phyloP scores from a whole-genome alignment of 2,113 vertebrate species.

The Tamias sibiricus region DNA sequence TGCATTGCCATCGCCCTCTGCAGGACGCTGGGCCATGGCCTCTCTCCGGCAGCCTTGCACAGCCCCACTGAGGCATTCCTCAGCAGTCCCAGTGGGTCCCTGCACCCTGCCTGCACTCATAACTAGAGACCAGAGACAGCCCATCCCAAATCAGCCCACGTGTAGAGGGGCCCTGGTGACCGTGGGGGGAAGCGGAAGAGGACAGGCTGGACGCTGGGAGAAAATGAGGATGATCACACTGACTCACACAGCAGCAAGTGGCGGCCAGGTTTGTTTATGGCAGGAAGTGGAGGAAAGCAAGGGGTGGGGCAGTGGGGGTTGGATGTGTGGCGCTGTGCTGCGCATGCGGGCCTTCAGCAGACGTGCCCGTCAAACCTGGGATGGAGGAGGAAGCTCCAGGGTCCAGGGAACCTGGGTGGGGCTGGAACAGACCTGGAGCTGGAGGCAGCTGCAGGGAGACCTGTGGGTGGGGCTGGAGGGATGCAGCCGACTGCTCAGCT shows the following conservation, averaged over 20 bases:
- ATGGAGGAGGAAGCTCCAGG: rapidly evolving
- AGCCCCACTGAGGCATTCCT: rapidly evolving
- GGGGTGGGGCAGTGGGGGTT: too few species aligned
- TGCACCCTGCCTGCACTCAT: too few species aligned
- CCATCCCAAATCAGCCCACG: background rate
- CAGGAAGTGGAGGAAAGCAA: background rate
- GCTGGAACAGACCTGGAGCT: background rate
- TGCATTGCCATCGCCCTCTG: background rate
- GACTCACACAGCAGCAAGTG: rapidly evolving
- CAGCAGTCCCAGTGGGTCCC: too few species aligned
- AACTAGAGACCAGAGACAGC: background rate
- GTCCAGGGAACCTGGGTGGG: too few species aligned
- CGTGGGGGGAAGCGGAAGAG: background rate
- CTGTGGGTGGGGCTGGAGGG: too few species aligned
- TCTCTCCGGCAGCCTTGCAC: rapidly evolving
- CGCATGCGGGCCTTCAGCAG: too few species aligned
- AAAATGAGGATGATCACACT: background rate
- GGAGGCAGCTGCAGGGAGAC: rapidly evolving
- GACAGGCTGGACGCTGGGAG: too few species aligned
- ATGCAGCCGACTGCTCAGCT: too few species aligned
- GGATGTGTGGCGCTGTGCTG: rapidly evolving
- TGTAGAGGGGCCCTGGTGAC: background rate
- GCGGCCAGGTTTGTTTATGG: background rate
- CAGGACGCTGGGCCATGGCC: rapidly evolving
- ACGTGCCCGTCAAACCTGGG: background rate